Conservation (phyloP, 2,797 vertebrate genomes). For the Sparus aurata region DNA sequence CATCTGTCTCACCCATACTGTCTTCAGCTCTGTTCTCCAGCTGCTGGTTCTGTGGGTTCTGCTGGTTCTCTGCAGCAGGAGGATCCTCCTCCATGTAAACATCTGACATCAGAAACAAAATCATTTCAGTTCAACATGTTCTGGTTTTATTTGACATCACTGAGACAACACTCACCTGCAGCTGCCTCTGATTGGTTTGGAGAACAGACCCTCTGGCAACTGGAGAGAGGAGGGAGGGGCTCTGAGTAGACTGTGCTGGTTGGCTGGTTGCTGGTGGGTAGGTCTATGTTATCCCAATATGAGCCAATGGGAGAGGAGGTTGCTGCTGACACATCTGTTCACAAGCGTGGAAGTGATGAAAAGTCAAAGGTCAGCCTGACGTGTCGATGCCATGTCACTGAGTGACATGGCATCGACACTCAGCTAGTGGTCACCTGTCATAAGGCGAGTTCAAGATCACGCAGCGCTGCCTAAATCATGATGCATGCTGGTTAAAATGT, state of each 20-base stretch:
- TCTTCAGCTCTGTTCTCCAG: constrained; percentile 16
- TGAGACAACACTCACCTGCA: constrained; percentile 32
- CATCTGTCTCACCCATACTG: constrained; percentile 61
- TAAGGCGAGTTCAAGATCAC: no score
- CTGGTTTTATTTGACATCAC: not conserved
- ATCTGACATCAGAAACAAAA: constrained; percentile 7
- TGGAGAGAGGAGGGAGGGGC: not conserved
- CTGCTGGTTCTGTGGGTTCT: not conserved
- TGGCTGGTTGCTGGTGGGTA: not conserved
- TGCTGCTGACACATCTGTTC: constrained; percentile 41
- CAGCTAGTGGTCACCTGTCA: no score
- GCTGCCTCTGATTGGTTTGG: constrained; percentile 31
- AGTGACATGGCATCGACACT: no score
- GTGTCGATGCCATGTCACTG: no score
- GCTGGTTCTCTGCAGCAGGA: not conserved
- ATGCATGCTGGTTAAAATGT: no score
- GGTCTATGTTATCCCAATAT: constrained; percentile 28
- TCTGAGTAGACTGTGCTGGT: constrained; percentile 32
- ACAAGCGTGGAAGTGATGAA: constrained; percentile 11
- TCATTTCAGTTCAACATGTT: no score
- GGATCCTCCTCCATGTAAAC: constrained; percentile 50
- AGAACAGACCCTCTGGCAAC: constrained; percentile 4
- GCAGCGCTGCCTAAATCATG: no score
- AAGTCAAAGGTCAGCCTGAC: constrained; percentile 9
- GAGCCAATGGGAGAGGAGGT: constrained; percentile 24